phyloP scores from a whole-genome alignment of 1,140 invertebrate species.

The Drosophila burlai region DNA sequence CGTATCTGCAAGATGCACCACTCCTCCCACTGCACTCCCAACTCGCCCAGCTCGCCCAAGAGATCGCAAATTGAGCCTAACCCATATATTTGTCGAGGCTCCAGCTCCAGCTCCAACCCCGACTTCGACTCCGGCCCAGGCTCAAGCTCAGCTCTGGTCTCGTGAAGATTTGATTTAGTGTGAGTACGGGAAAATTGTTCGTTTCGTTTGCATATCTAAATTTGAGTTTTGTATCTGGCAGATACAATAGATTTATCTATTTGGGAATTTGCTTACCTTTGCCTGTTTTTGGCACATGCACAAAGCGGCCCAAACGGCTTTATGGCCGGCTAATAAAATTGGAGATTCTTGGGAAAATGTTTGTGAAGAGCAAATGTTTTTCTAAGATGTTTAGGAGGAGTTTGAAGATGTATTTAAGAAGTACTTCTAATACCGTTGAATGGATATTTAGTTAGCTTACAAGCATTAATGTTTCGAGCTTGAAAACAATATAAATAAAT shows the following conservation, averaged over 20 bases:
- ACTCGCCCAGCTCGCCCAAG: constrained; percentile 3
- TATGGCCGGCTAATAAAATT: constrained; percentile 5
- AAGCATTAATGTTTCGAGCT: neutral
- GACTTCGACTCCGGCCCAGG: neutral
- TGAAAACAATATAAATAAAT: neutral
- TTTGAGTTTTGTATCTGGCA: constrained; percentile 68
- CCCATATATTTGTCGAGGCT: constrained; percentile 81
- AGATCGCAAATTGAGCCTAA: constrained; percentile 74
- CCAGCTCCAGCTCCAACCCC: neutral
- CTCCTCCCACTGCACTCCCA: constrained; percentile 9
- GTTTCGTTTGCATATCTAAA: constrained; percentile 77
- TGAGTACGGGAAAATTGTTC: constrained; percentile 57
- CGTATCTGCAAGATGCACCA: constrained; percentile 63
- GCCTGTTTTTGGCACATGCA: constrained; percentile 20
- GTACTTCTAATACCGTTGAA: neutral
- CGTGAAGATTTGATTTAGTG: constrained; percentile 82
- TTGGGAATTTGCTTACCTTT: constrained; percentile 51
- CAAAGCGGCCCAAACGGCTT: constrained; percentile 2
- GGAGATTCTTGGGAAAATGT: constrained; percentile 45
- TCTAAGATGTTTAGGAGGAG: too few relatives aligned
- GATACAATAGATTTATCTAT: constrained; percentile 61
- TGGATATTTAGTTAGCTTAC: neutral
- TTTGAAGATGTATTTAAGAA: neutral
- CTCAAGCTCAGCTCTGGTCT: constrained; percentile 23
- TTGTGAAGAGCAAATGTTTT: neutral